Evolutionary conservation across 2,113 vertebrate genomes (phyloP).

Genomic region (Antennarius striatus): DNA sequence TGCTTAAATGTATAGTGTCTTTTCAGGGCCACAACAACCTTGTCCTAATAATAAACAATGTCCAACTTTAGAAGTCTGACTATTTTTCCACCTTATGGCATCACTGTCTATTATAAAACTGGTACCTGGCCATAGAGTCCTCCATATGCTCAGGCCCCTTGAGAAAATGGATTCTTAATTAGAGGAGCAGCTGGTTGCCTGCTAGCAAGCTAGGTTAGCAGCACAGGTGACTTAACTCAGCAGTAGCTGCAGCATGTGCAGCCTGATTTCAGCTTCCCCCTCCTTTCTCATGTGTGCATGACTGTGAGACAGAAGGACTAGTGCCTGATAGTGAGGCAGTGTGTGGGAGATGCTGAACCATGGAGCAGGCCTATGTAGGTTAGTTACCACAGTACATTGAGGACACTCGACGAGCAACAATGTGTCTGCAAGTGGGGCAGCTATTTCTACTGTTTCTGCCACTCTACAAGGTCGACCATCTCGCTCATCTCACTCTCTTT

Average conservation of each 20-base stretch:
- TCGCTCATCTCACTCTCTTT: conserved; percentile 61
- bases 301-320: conserved; percentile 10
- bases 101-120: conserved; percentile 58
- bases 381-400: conserved; percentile 74
- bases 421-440: conserved; percentile 84
- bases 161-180: conserved; percentile 71
- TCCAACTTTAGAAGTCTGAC: conserved; percentile 27
- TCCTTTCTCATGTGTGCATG: conserved; percentile 22
- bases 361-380: conserved; percentile 73
- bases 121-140: conserved; percentile 50
- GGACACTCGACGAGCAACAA: conserved; percentile 74
- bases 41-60: conserved; percentile 7
- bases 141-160: conserved; percentile 69
- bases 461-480: conserved; percentile 72
- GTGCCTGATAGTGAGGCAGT: conserved; percentile 6
- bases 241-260: conserved; percentile 71
- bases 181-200: conserved; percentile 77
- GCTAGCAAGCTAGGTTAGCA: conserved; percentile 72
- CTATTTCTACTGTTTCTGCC: conserved; percentile 81
- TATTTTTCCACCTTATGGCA: conserved; percentile 29
- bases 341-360: conserved; percentile 42
- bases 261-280: conserved; percentile 63
- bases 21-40: conserved; percentile 3
- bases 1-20: not conserved
- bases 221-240: conserved; percentile 77